Conservation (phyloP, 64 coral and sea anemone species). For the Catalaphyllia jardinei region DNA sequence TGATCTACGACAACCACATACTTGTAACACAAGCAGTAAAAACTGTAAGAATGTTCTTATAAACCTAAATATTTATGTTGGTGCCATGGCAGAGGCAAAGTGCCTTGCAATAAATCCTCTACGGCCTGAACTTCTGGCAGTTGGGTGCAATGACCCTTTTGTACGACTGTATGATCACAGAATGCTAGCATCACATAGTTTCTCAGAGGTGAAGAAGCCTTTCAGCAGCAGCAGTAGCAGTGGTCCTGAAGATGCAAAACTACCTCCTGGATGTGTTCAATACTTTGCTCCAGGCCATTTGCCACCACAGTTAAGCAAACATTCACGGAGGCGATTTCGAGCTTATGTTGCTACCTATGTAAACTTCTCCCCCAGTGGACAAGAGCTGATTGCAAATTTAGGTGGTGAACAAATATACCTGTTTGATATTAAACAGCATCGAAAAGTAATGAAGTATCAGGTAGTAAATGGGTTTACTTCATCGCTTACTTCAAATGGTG, state of each 20-base stretch:
- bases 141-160: constrained; percentile 97
- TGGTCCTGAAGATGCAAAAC: constrained; percentile 50
- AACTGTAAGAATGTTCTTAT: constrained; percentile 97
- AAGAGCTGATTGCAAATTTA: constrained; percentile 86
- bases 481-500: constrained; percentile 57
- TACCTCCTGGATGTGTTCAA: constrained; percentile 79
- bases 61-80: constrained; percentile 87
- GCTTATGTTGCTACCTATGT: constrained; percentile 88
- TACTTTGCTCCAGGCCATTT: constrained; percentile 96
- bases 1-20: constrained; percentile 91
- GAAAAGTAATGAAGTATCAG: constrained; percentile 56
- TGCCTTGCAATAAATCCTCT: constrained; percentile 93
- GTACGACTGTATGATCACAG: constrained; percentile 91
- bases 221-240: background rate
- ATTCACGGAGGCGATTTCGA: constrained; percentile 77
- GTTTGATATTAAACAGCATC: constrained; percentile 80
- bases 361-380: constrained; percentile 82
- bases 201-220: constrained; percentile 13
- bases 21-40: constrained; percentile 89
- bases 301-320: constrained; percentile 69
- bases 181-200: constrained; percentile 81
- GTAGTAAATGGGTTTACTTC: constrained; percentile 33
- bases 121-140: constrained; percentile 81
- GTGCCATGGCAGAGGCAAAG: constrained; percentile 85
- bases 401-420: constrained; percentile 97